Evolutionary conservation across 2,888 invertebrate genomes (phyloP).

Genomic region (Lithophane leautieri): DNA sequence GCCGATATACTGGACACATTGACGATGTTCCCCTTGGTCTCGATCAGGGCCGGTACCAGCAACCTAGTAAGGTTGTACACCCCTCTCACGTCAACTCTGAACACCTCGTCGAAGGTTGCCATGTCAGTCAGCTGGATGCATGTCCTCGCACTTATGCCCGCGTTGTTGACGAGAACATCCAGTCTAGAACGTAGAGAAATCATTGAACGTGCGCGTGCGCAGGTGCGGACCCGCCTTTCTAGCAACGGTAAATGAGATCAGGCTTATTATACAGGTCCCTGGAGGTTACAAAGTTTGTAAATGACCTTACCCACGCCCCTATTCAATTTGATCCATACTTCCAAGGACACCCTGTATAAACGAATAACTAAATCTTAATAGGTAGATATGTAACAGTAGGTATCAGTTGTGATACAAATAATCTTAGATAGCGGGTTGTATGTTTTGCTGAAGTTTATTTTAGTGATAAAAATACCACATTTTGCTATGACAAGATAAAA

Average conservation of each 20-base stretch:
- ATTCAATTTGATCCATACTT: too few species aligned
- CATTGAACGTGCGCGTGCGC: too few species aligned
- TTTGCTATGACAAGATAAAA: not conserved
- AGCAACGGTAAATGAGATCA: not conserved
- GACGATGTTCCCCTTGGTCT: slow-evolving; percentile 92
- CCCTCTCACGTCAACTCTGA: slow-evolving; percentile 91
- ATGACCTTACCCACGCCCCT: too few species aligned
- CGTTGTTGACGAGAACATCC: slow-evolving; percentile 85
- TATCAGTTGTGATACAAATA: too few species aligned
- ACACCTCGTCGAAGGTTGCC: slow-evolving; percentile 79
- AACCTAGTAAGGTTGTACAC: slow-evolving; percentile 91
- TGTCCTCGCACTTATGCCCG: slow-evolving; percentile 87
- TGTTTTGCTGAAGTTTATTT: not conserved
- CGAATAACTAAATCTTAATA: not conserved
- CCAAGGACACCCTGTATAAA: not conserved
- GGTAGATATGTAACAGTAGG: not conserved
- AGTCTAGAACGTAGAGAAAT: slow-evolving; percentile 36
- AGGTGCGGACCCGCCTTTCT: too few species aligned
- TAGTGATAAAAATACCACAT: not conserved
- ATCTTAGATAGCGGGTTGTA: not conserved
- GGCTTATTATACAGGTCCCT: too few species aligned
- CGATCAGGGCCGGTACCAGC: slow-evolving; percentile 92
- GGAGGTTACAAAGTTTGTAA: too few species aligned
- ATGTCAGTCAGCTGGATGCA: slow-evolving; percentile 69
- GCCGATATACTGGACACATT: slow-evolving; percentile 93